A percentile compares a stretch with the other conserved stretches of the same genome.
phyloP scores from a whole-genome alignment of 2,888 invertebrate genomes.

The Spisula subtruncata region DNA sequence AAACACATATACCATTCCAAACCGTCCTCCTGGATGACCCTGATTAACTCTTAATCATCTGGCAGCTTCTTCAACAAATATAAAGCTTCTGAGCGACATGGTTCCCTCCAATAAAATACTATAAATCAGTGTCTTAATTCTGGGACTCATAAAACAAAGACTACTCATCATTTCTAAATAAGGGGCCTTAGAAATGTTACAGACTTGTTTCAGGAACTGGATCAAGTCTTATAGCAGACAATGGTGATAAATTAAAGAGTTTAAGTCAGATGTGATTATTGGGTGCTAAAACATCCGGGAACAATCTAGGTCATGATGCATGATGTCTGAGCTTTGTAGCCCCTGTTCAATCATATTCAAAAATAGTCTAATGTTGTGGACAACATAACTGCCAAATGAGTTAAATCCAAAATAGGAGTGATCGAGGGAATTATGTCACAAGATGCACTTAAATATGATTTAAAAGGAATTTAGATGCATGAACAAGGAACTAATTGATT shows the following conservation, averaged over 20 bases:
- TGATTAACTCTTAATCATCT: constrained; percentile 62
- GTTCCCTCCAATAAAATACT: constrained; percentile 36
- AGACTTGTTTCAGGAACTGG: not conserved
- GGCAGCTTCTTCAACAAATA: constrained; percentile 60
- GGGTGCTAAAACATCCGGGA: not conserved
- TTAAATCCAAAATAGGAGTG: no score
- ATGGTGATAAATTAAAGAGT: not conserved
- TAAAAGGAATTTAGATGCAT: no score
- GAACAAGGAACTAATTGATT: no score
- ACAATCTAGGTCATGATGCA: no score
- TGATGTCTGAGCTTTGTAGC: no score
- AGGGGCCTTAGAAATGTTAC: not conserved
- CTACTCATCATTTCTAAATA: constrained; percentile 15
- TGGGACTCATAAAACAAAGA: not conserved
- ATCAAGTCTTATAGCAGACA: not conserved
- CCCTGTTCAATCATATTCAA: no score
- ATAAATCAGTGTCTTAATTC: constrained; percentile 51
- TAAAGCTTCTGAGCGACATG: constrained; percentile 59
- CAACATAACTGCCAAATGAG: no score
- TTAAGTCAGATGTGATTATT: not conserved
- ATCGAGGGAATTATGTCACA: no score
- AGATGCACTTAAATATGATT: no score
- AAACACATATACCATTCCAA: constrained; percentile 68
- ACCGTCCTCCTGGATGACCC: constrained; percentile 62
- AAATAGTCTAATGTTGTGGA: no score